Base-by-base conservation (phyloP, 64 coral and sea anemone genomes). In the Cladopsammia gracilis region DNA sequence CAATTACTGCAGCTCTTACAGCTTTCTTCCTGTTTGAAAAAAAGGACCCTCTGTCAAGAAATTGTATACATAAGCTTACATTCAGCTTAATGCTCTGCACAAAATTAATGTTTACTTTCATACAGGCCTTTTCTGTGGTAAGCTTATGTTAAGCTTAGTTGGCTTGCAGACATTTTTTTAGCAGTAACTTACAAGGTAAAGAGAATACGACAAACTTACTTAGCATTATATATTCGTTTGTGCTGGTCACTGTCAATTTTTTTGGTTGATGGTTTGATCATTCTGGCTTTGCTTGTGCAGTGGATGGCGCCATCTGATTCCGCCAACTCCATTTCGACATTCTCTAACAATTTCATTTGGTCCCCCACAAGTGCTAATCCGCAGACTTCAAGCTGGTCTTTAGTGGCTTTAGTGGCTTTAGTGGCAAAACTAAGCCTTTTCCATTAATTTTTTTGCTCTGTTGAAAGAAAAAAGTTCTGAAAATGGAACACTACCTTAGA, bases 161-260 rank as follows among this genome's bases (percentile, higher is more conserved):
- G 34, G 34, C 34, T 34, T 34, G 34, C 53, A 56, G 53, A 56
- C 3, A 12, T 10, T 56, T 7, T 12, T 56, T 56, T 10, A 56
- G 7, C 12, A 12, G 7, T 10, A 56, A 56, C 53, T 56, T 56
- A 56, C 53, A 56, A 56, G 12, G 53, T 56, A 56, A 56, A 56
- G 12, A 12, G 12, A 56, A 56, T 10, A 56, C 12, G 34, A 34
- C 53, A 56, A 46, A 76, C 73, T 46, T 76, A 76, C 73, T 76
- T 76, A 46, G 73, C 73, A 44, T 76, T 76, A 16, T 76, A 76
- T 44, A 76, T 25, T 47, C 73, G 22, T 24, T 76, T 25, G 43
- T 76, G 15, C 26, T 48, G 73, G 5, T 76, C 73, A 10, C 10
- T 56, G 53, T 56, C 53, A 12, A 56, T 56, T 7, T 56, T 56